Base-by-base conservation (phyloP, 2,888 invertebrate species). In the Lathronympha strigana region DNA sequence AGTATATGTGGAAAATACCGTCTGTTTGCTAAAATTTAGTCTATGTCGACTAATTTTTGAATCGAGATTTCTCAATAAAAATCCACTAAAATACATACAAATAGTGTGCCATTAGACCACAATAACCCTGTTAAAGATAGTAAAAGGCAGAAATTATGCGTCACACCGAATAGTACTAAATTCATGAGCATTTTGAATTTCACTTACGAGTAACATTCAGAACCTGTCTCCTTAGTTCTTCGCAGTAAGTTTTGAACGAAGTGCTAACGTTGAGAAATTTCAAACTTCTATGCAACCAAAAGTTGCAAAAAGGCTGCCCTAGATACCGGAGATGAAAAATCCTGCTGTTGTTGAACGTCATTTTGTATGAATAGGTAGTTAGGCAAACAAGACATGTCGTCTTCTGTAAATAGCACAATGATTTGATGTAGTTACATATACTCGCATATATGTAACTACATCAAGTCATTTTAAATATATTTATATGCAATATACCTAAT, bases 321-420 rank as follows among this genome's bases (percentile, higher is more conserved):
- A 63, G 63, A 57, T 55, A 45, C 21, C 28, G 51, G 6, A n/a
- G 13, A 33, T 28, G 11, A 43, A 53, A 53, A 15, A 47, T 33
- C 33, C 43, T 31, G 45, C 33, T 53, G 53, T 54, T 23, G 21
- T 13, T 0, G n/a, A 23, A n/a, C 0, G 6, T 4, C 19, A n/a
- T 38, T 36, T 53, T 17, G n/a, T 13, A 19, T 2, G 11, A 19
- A 8, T 43, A 43, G 8, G 19, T 17, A 9, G 8, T 19, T 17
- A 9, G 2, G 43, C 19, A 19, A 43, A 43, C 9, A 43, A 19
- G 19, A 17, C 38, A 38, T 38, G n/a, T 36, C 4, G 11, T 15
- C 5, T 38, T 33, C 33, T 13, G 13, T 9, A 11, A 2, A 13
- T 2, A 33, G n/a, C n/a, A n/a, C n/a, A n/a, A n/a, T n/a, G n/a